Base-by-base conservation (phyloP, 1,140 invertebrate species). In the Drosophila tropicalis region DNA sequence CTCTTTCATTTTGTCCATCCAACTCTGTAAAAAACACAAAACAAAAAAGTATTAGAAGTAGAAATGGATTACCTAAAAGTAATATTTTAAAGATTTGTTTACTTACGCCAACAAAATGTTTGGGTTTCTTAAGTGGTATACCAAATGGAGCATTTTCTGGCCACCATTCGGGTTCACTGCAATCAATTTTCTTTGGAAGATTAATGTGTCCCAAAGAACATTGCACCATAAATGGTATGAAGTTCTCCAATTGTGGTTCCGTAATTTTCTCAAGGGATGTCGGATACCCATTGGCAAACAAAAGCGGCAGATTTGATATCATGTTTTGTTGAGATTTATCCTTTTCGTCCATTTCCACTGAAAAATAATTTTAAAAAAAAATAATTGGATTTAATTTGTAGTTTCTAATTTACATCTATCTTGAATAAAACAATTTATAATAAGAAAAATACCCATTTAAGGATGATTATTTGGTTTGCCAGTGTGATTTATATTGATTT, bases 181-280 rank as follows among this genome's bases (percentile, higher is more conserved):
- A 87, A 67, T 92, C 89, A 25, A 85, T 79, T 81, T 91, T 91
- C 66, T 84, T 90, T 40, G 93, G 92, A 58, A 95, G 94, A 61
- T 93, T 93, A 69, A 94, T 94, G 72, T 95, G 94, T 22, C 95
- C 95, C 92, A 94, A 93, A 36, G 95, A 96, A 93, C 95, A 96
- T 83, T 95, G 94, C 60, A 95, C 94, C 94, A 96, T 95, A 81
- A 96, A 96, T 66, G 94, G 94, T 82, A 96, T 94, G 85, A 96
- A 96, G 62, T 93, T 94, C 92, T 95, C 95, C 72, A 96, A 83
- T 79, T 95, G 94, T 34, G 83, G 84, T 79, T 94, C 90, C 32
- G 93, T 93, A 56, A 95, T 95, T 81, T 94, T 94, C 62, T 94
- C 93, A 62, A 96, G 90, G 15, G 94, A 95, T 60, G 94, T 95